phyloP scores from a whole-genome alignment of 2,113 vertebrate species.

The Neogobius melanostomus region DNA sequence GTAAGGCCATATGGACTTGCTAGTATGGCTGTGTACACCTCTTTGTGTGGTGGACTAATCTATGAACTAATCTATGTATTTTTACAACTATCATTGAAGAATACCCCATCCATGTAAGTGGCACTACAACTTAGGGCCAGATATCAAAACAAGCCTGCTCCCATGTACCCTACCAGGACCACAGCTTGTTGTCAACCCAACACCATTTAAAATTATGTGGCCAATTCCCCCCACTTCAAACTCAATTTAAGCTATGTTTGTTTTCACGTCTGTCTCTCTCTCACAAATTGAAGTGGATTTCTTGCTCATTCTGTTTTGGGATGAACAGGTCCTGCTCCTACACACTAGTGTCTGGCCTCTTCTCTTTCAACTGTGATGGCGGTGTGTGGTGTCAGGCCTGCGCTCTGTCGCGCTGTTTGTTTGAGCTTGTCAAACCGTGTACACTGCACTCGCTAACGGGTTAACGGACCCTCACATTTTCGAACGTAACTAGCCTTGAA shows the following conservation, averaged over 20 bases:
- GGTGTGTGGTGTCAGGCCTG: slow-evolving; percentile 65
- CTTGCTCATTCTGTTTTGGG: slow-evolving; percentile 31
- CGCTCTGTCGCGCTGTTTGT: slow-evolving; percentile 74
- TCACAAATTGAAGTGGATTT: slow-evolving; percentile 42
- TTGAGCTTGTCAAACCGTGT: slow-evolving; percentile 71
- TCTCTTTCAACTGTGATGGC: slow-evolving; percentile 31
- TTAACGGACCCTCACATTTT: neutral
- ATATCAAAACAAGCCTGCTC: slow-evolving; percentile 26
- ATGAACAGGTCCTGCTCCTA: slow-evolving; percentile 10
- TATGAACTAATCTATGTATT: no score
- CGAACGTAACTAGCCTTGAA: slow-evolving; percentile 59
- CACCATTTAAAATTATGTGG: slow-evolving; percentile 45
- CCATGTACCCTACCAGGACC: slow-evolving; percentile 24
- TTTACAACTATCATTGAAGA: no score
- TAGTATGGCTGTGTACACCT: neutral
- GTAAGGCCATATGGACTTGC: neutral
- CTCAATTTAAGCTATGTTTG: slow-evolving; percentile 59
- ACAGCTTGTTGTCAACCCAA: slow-evolving; percentile 36
- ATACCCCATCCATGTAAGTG: neutral
- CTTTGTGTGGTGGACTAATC: no score
- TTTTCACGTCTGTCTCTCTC: slow-evolving; percentile 47
- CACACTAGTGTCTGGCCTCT: slow-evolving; percentile 52
- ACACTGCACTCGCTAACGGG: slow-evolving; percentile 34
- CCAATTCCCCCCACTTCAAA: slow-evolving; percentile 59
- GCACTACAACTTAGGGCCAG: neutral